Evolutionary conservation across 2,888 invertebrate genomes (phyloP).

Genomic region (Creontiades dilutus): DNA sequence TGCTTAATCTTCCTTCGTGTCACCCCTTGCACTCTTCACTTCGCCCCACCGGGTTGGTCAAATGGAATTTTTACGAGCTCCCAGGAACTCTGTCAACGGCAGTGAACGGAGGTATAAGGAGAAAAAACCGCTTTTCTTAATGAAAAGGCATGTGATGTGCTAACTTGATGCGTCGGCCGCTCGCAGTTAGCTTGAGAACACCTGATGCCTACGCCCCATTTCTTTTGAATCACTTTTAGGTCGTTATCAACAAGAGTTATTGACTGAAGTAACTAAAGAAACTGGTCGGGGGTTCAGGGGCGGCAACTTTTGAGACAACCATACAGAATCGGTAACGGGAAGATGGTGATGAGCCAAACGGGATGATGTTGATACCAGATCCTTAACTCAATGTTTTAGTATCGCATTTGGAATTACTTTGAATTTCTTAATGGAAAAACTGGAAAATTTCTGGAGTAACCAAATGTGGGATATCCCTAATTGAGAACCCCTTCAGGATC

Average conservation of each 20-base stretch:
- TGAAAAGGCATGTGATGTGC: conserved; percentile 30
- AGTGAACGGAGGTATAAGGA: background rate
- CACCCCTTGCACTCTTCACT: background rate
- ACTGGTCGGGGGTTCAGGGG: background rate
- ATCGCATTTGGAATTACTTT: too few species aligned
- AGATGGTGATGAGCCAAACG: background rate
- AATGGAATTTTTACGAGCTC: conserved; percentile 60
- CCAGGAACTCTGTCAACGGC: conserved; percentile 39
- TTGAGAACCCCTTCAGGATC: too few species aligned
- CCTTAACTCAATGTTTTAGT: too few species aligned
- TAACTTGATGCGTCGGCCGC: conserved; percentile 8
- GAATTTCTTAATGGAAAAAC: too few species aligned
- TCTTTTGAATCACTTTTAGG: background rate
- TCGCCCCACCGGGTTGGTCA: background rate
- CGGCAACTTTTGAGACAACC: background rate
- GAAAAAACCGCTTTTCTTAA: background rate
- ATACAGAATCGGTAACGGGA: background rate
- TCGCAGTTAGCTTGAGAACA: background rate
- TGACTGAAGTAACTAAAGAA: background rate
- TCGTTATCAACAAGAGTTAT: background rate
- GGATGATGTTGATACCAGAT: background rate
- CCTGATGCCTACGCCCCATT: conserved; percentile 1
- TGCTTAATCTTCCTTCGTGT: conserved; percentile 38
- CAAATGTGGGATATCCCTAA: too few species aligned
- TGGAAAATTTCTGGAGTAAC: too few species aligned